Percentiles rank a stretch among this genome's conserved stretches.
Evolutionary conservation across 2,888 invertebrate species (phyloP).

Genomic region (Eupsilia transversa): DNA sequence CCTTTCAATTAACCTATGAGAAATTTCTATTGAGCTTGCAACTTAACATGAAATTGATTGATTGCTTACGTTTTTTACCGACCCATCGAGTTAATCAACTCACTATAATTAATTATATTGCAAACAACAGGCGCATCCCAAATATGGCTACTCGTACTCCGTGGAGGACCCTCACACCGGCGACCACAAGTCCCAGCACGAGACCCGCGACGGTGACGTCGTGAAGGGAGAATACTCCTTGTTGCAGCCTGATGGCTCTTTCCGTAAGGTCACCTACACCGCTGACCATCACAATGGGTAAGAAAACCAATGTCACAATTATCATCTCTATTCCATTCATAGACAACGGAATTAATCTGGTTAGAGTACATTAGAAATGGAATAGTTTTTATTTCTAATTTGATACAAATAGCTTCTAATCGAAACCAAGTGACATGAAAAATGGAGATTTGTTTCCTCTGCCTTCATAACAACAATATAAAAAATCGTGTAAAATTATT

Average conservation of each 20-base stretch:
- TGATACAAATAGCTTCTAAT: neutral
- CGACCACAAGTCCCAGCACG: conserved; percentile 91
- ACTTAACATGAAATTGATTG: conserved; percentile 48
- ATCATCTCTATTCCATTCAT: neutral
- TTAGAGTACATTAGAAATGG: neutral
- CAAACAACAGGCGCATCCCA: conserved; percentile 84
- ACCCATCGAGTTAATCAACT: neutral
- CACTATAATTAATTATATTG: conserved; percentile 1
- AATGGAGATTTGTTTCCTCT: neutral
- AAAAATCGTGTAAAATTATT: neutral
- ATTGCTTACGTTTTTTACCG: conserved; percentile 45
- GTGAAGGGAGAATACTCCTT: conserved; percentile 91
- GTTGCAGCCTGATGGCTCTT: conserved; percentile 91
- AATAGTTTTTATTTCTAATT: neutral
- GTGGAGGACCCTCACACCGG: conserved; percentile 91
- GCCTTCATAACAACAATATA: neutral
- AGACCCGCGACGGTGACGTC: conserved; percentile 90
- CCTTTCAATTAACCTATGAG: conserved; percentile 30
- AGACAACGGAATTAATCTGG: neutral
- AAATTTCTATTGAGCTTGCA: conserved; percentile 30
- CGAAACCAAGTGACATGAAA: neutral
- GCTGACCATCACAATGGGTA: conserved; percentile 91
- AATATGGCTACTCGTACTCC: conserved; percentile 90
- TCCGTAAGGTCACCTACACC: conserved; percentile 91
- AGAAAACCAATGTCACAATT: conserved; percentile 42